These are phyloP conservation scores for Pristionchus exspectatus DNA, from an alignment of 2,888 invertebrate genomes.

Conservation along the genomic window DNA sequence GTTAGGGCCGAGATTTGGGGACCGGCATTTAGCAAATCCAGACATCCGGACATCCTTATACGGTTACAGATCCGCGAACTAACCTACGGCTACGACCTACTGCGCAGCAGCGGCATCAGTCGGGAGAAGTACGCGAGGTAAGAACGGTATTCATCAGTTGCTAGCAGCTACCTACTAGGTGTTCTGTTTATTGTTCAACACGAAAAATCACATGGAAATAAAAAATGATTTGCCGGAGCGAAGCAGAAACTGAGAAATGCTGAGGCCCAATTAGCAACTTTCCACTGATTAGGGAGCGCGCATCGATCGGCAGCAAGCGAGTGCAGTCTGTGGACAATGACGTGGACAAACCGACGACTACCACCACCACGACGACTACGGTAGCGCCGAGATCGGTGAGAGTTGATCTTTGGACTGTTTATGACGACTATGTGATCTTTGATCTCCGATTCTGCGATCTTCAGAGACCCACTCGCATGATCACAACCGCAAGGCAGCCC, in stretches of 20 bases:
- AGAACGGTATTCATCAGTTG: background rate
- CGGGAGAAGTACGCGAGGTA: constrained; percentile 17
- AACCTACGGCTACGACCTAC: constrained; percentile 17
- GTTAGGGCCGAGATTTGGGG: background rate
- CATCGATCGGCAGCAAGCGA: background rate
- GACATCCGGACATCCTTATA: background rate
- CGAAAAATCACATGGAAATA: too few relatives aligned
- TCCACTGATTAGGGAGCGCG: background rate
- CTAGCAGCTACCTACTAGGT: too few relatives aligned
- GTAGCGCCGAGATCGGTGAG: background rate
- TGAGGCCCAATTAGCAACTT: background rate
- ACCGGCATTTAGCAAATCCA: background rate
- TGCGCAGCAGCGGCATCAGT: background rate
- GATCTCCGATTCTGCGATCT: background rate
- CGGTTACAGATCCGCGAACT: constrained; percentile 39
- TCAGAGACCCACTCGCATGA: constrained; percentile 20
- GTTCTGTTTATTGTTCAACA: too few relatives aligned
- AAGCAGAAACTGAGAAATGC: background rate
- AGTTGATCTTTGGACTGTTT: background rate
- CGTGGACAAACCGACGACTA: background rate
- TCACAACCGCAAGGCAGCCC: background rate
- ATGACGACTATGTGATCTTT: background rate
- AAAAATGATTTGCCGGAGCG: too few relatives aligned
- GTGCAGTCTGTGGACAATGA: constrained; percentile 20
- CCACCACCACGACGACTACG: background rate